A percentile compares a stretch with the other conserved stretches of the same genome.
Evolutionary conservation across 2,113 vertebrate species (phyloP).

Genomic region (Erinaceus europaeus): DNA sequence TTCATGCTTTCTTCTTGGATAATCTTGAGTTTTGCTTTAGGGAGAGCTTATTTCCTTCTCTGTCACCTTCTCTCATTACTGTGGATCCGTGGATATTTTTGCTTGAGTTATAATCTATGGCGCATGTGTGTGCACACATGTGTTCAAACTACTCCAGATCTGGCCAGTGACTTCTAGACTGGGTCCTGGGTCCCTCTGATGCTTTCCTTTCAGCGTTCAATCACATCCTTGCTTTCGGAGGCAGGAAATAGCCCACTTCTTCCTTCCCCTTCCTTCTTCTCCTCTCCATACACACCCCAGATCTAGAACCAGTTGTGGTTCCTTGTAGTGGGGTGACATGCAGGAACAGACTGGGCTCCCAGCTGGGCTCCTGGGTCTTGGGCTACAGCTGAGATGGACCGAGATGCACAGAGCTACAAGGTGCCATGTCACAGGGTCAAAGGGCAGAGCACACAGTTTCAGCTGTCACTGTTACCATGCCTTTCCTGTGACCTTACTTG

Average conservation of each 20-base stretch:
- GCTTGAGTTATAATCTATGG: background rate
- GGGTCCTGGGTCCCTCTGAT: background rate
- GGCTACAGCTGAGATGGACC: background rate
- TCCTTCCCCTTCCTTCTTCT: too few relatives aligned
- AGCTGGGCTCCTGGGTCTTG: background rate
- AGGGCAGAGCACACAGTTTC: too few relatives aligned
- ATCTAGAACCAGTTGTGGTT: background rate
- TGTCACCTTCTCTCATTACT: background rate
- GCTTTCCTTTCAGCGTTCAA: background rate
- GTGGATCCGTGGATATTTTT: too few relatives aligned
- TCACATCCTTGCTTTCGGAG: background rate
- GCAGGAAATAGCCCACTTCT: background rate
- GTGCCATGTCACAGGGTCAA: too few relatives aligned
- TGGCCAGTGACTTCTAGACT: background rate
- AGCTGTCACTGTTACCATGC: too few relatives aligned
- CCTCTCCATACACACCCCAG: too few relatives aligned
- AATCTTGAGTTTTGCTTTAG: too few relatives aligned
- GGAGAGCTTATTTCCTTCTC: background rate
- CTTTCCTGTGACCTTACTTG: too few relatives aligned
- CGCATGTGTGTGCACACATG: background rate
- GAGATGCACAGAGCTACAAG: rapidly evolving
- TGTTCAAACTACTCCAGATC: background rate
- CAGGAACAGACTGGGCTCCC: background rate
- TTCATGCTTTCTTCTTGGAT: background rate
- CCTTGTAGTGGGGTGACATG: background rate